phyloP scores from a whole-genome alignment of 2,113 vertebrate genomes.

The Prinia subflava region DNA sequence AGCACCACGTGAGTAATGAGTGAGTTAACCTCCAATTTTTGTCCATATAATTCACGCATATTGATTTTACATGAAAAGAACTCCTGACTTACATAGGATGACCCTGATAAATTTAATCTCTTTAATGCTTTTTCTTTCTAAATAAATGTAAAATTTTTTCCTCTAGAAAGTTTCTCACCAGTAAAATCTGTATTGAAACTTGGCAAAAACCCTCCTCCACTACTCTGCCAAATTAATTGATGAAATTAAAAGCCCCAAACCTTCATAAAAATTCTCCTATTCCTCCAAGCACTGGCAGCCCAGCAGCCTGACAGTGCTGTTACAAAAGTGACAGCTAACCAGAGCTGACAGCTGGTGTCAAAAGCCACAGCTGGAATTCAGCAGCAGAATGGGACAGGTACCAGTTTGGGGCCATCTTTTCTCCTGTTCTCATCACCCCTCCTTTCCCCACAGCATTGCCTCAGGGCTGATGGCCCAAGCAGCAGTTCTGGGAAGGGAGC shows the following conservation, averaged over 20 bases:
- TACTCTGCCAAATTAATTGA: not conserved
- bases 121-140: slow-evolving; percentile 20
- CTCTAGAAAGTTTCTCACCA: not conserved
- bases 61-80: slow-evolving; percentile 69
- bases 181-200: not conserved
- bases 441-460: accelerated
- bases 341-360: slow-evolving; percentile 19
- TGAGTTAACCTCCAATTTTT: slow-evolving; percentile 66
- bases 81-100: slow-evolving; percentile 35
- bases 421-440: not conserved
- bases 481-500: not conserved
- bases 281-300: not conserved
- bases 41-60: slow-evolving; percentile 60
- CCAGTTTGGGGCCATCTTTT: not conserved
- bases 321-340: not conserved
- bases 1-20: slow-evolving; percentile 62
- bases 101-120: slow-evolving; percentile 27
- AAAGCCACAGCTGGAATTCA: not conserved
- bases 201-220: not conserved
- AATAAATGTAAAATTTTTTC: not conserved
- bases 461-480: not conserved
- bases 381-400: not conserved
- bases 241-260: not conserved
- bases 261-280: not conserved
- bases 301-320: not conserved